A percentile compares a stretch with the other conserved stretches of the same genome.
These are phyloP conservation scores for Leptinotarsa juncta DNA, from an alignment of 2,888 invertebrate genomes.

Conservation along the genomic window DNA sequence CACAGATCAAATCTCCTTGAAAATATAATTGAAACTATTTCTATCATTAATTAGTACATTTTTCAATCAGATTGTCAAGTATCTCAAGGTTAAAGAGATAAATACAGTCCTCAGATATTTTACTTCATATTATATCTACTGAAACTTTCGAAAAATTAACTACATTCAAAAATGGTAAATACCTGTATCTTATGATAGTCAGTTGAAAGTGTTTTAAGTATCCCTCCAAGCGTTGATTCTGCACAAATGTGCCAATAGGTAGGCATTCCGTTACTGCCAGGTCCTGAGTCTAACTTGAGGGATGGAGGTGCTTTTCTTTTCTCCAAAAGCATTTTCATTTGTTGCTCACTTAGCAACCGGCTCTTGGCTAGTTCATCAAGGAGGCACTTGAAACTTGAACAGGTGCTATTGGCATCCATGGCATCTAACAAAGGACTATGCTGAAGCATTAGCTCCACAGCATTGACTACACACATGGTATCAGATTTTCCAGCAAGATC, in stretches of 20 bases:
- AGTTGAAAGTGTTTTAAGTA: constrained; percentile 90
- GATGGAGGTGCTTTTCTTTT: constrained; percentile 67
- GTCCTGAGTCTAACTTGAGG: constrained; percentile 69
- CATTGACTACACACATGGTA: constrained; percentile 73
- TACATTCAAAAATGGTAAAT: constrained; percentile 23
- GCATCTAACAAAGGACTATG: constrained; percentile 88
- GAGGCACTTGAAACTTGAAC: constrained; percentile 87
- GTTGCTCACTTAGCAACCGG: constrained; percentile 82
- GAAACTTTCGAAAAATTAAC: not conserved
- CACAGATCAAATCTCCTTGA: too few species aligned
- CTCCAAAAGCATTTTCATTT: constrained; percentile 77
- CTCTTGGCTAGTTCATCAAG: constrained; percentile 85
- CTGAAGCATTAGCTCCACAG: constrained; percentile 86
- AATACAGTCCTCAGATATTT: too few species aligned
- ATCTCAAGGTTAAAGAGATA: too few species aligned
- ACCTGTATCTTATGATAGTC: constrained; percentile 87
- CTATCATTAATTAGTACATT: too few species aligned
- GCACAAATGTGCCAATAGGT: constrained; percentile 82
- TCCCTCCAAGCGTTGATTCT: constrained; percentile 88
- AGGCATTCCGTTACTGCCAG: constrained; percentile 76
- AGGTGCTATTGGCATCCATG: constrained; percentile 89
- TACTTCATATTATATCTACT: not conserved
- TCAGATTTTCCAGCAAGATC: constrained; percentile 57
- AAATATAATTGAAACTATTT: too few species aligned
- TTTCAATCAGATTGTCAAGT: too few species aligned